Conservation (phyloP, 1,140 invertebrate species). For the Nasonia giraulti region DNA sequence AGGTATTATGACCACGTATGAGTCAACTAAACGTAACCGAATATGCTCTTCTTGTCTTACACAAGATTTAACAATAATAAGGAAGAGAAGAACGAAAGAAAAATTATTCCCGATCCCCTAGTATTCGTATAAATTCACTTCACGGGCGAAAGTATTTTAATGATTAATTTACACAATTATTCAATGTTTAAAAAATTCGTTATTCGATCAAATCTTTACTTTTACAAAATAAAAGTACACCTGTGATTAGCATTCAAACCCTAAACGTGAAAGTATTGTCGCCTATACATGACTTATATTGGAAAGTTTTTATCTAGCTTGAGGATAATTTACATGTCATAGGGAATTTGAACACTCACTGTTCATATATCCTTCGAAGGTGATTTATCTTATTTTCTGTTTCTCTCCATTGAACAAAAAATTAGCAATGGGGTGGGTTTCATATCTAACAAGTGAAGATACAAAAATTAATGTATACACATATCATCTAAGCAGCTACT, state of each 20-base stretch:
- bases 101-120: constrained; percentile 48
- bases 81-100: constrained; percentile 47
- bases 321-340: constrained; percentile 44
- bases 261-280: constrained; percentile 47
- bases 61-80: constrained; percentile 54
- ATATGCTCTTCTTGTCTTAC: constrained; percentile 68
- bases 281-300: constrained; percentile 48
- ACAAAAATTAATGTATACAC: constrained; percentile 68
- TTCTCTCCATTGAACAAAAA: constrained; percentile 33
- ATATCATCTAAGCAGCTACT: constrained; percentile 64
- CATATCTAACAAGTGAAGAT: constrained; percentile 65
- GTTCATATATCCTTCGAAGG: constrained; percentile 1
- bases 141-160: constrained; percentile 32
- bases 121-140: constrained; percentile 42
- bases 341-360: constrained; percentile 20
- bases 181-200: constrained; percentile 38
- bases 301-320: constrained; percentile 46
- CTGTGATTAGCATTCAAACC: constrained; percentile 43
- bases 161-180: constrained; percentile 36
- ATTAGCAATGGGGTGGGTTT: constrained; percentile 54
- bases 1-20: constrained; percentile 72
- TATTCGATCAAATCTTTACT: constrained; percentile 37
- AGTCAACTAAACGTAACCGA: constrained; percentile 67
- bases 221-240: constrained; percentile 41
- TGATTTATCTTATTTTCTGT: constrained; percentile 21